Base-by-base conservation (phyloP, 2,888 invertebrate genomes). In the Eristalinus aeneus region DNA sequence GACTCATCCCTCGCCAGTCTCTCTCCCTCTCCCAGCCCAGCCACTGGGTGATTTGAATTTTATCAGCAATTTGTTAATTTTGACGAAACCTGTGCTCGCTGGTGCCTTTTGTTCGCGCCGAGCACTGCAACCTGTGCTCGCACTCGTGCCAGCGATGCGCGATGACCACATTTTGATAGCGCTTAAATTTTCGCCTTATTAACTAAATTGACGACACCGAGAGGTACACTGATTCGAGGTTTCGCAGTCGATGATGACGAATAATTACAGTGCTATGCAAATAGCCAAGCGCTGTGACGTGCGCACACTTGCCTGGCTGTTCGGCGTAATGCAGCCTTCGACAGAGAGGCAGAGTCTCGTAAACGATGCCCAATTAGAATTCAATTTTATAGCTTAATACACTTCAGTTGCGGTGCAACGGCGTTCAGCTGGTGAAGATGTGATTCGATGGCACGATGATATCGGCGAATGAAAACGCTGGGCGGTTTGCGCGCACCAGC, bases 321-420 rank as follows among this genome's bases (percentile, higher is more conserved):
- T 54, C 22, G 31, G 23, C 31, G 60, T 71, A 77, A 63, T 64
- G 58, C n/a, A 58, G 20, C 72, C 63, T 72, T 68, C 53, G 56
- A 46, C n/a, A n/a, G 61, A 80, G 80, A 75, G 80, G 22, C 23
- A n/a, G 68, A 27, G 68, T 77, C 61, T 71, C 20, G 8, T 39
- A 71, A 86, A 77, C 46, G 69, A 11, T 53, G 34, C 78, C 67
- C 65, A 86, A 82, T 82, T 86, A 86, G 74, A 86, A 74, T 82
- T 86, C 82, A 86, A 86, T 86, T 86, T 86, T 86, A 86, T 86
- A 82, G 86, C 86, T 86, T 86, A 86, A 86, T 86, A 86, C 58
- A 64, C 12, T 31, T 10, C 16, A 27, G 5, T 27, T 2, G 27
- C 5, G 4, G 32, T n/a, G 9, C 54, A 22, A 16, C 34, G 8